Evolutionary conservation across 1,140 invertebrate genomes (phyloP).

Genomic region (Chlorops oryzae): DNA sequence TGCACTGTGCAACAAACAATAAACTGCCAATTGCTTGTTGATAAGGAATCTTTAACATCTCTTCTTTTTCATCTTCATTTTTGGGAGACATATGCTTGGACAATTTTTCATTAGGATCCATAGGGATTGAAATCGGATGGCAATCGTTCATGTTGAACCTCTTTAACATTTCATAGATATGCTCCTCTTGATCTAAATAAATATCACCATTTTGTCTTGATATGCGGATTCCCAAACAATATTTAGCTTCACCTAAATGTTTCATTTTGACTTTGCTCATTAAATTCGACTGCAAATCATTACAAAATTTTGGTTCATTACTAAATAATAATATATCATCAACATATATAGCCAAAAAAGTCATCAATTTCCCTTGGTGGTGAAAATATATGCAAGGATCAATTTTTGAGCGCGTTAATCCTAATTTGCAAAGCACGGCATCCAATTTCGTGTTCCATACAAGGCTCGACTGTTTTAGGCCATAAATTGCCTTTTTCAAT

Average conservation of each 20-base stretch:
- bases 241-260: conserved; percentile 4
- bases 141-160: conserved; percentile 10
- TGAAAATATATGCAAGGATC: conserved; percentile 18
- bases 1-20: conserved; percentile 33
- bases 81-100: no score
- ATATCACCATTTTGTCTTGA: background rate
- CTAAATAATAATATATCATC: conserved; percentile 7
- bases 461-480: conserved; percentile 23
- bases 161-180: background rate
- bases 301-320: background rate
- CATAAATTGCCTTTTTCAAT: conserved; percentile 25
- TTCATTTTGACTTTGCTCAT: conserved; percentile 7
- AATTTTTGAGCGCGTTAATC: conserved; percentile 11
- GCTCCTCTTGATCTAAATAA: background rate
- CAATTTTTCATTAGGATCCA: background rate
- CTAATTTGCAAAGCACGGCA: background rate
- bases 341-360: conserved; percentile 13
- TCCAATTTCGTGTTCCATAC: conserved; percentile 4
- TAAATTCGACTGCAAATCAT: background rate
- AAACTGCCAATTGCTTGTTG: conserved; percentile 30
- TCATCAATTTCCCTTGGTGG: background rate
- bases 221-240: conserved; percentile 10
- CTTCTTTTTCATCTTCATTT: background rate
- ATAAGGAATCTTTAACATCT: conserved; percentile 19
- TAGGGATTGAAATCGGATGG: conserved; percentile 6